Evolutionary conservation across 1,140 invertebrate species (phyloP), one percentile per base, ranked within the genome.

Genomic region (Aphaenogaster rudis): DNA sequence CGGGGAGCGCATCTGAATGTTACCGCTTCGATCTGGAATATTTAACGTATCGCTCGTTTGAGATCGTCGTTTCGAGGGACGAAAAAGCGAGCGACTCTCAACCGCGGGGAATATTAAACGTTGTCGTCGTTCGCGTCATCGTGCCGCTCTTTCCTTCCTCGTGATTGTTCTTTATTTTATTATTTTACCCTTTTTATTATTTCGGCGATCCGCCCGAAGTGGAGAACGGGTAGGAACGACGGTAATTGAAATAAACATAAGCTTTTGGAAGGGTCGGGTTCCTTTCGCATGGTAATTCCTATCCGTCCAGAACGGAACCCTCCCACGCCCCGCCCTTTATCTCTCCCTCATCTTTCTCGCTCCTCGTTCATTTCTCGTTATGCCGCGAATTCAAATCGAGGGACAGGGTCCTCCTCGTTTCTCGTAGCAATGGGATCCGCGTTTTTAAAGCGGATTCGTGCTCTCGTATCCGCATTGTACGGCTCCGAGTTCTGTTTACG

Each of bases 201-300:
- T 92, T 89, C n/a, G 28, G n/a, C 78, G 85, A 71, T 81, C 64
- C 50, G 54, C 33, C 67, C 64, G 74, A 28, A 28, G 28, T 52
- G 71, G 71, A 66, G 59, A 76, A n/a, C 88, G 77, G 89, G 76
- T 76, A 45, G 80, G 45, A 92, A 88, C 88, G 88, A 93, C 88
- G 91, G 88, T 94, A 94, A 94, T 94, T 94, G 93, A 94, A 93
- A 94, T 94, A 94, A 94, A 94, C 92, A 93, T 94, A 94, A 94
- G 92, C 90, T 94, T 94, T 92, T 86, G 90, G 90, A 84, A 86
- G 61, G 84, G 87, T 91, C 92, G 91, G 88, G 79, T 69, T 88
- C 90, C 87, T 93, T 93, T 94, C 86, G 92, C 91, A 93, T 94
- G 94, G 91, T 94, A 93, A 94, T 94, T 86, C 74, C 52, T 66